Percentiles rank a stretch among this genome's conserved stretches.
Evolutionary conservation across 2,113 vertebrate genomes (phyloP).

Genomic region (Pholis gunnellus): DNA sequence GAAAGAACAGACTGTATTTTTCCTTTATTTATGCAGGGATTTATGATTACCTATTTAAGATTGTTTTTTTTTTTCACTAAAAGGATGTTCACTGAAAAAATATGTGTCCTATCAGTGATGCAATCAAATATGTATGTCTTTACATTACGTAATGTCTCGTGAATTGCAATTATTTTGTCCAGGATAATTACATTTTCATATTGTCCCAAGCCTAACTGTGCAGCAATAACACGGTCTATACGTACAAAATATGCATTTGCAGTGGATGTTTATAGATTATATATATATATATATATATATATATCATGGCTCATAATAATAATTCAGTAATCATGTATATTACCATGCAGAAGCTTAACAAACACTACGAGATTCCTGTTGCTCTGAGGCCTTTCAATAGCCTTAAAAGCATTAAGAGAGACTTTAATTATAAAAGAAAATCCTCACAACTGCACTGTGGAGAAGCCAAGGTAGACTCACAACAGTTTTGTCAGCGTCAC

Average conservation of each 20-base stretch:
- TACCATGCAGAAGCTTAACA: not conserved
- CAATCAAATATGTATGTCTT: not conserved
- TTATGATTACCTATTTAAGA: no score
- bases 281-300: not conserved
- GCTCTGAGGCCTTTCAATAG: constrained; percentile 45
- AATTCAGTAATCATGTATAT: constrained; percentile 20
- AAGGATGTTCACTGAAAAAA: not conserved
- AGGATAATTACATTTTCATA: no score
- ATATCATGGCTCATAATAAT: constrained; percentile 10
- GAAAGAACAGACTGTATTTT: not conserved
- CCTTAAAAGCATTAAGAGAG: constrained; percentile 26
- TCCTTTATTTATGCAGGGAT: not conserved
- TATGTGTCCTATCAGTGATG: not conserved
- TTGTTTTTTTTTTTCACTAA: no score
- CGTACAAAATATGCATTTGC: not conserved
- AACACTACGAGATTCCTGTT: constrained; percentile 30
- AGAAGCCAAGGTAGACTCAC: constrained; percentile 41
- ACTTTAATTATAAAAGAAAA: constrained; percentile 56
- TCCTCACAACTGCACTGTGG: constrained; percentile 34
- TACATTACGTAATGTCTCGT: not conserved
- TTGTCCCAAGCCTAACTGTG: not conserved
- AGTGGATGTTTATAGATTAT: constrained; percentile 6
- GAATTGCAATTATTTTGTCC: no score
- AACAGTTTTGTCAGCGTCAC: constrained; percentile 2
- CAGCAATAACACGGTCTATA: not conserved